These are phyloP conservation scores for Pocillopora meandrina DNA, from an alignment of 92 coral and sea anemone genomes.

Conservation along the genomic window DNA sequence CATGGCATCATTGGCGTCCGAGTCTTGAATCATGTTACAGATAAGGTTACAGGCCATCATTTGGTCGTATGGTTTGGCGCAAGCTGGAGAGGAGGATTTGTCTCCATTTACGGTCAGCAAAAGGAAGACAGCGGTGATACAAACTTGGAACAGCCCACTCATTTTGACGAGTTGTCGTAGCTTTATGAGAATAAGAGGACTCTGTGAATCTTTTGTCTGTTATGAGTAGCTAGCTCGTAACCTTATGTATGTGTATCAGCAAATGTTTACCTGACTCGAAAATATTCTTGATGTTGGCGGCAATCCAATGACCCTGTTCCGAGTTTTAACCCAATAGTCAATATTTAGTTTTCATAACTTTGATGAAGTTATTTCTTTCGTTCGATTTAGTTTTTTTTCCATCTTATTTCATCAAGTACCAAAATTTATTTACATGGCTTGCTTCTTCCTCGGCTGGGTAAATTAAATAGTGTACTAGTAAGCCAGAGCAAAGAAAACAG, in stretches of 20 bases:
- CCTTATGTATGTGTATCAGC: not conserved
- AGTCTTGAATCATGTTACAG: constrained; percentile 22
- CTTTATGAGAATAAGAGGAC: not conserved
- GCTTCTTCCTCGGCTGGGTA: too few relatives aligned
- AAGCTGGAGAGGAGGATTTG: not conserved
- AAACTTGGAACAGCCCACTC: not conserved
- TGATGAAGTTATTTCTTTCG: too few relatives aligned
- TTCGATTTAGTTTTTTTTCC: too few relatives aligned
- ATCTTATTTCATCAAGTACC: too few relatives aligned
- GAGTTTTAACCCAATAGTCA: too few relatives aligned
- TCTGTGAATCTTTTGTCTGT: not conserved
- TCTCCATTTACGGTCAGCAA: not conserved
- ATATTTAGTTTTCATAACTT: too few relatives aligned
- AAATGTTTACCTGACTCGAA: too few relatives aligned
- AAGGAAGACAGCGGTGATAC: not conserved
- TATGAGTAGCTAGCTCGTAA: not conserved
- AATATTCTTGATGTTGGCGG: too few relatives aligned
- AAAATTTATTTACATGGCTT: too few relatives aligned
- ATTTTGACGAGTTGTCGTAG: not conserved
- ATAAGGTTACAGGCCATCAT: constrained; percentile 21
- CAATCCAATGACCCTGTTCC: too few relatives aligned
- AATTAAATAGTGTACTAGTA: too few relatives aligned
- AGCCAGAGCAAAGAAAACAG: too few relatives aligned
- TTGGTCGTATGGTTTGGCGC: constrained; percentile 1
- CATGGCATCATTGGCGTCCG: constrained; percentile 18